Evolutionary conservation across 1,140 invertebrate species (phyloP).

Genomic region (Bombus turneri): DNA sequence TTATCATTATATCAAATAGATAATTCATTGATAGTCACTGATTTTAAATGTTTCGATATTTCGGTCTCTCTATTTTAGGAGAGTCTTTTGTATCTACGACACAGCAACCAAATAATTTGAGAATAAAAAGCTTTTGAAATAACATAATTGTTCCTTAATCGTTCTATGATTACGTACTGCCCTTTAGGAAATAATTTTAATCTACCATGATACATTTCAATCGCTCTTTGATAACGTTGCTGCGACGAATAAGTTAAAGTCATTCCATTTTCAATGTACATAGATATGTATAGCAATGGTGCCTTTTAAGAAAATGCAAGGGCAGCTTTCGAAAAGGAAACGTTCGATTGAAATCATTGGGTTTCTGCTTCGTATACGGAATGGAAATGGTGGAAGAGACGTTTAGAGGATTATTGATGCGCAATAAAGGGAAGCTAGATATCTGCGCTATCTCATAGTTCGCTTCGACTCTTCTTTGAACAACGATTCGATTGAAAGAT

Average conservation of each 20-base stretch:
- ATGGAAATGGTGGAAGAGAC: conserved; percentile 34
- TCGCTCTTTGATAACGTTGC: no score
- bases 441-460: conserved; percentile 25
- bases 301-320: no score
- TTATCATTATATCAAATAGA: background rate
- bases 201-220: no score
- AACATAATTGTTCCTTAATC: background rate
- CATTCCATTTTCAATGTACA: no score
- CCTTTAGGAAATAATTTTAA: background rate
- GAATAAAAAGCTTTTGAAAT: background rate
- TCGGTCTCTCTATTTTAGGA: background rate
- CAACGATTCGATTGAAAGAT: background rate
- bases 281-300: no score
- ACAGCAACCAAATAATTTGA: no score
- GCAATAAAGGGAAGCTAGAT: conserved; percentile 32
- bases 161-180: no score
- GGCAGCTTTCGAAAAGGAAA: background rate
- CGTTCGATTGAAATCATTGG: conserved; percentile 23
- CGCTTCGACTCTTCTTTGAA: no score
- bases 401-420: conserved; percentile 19
- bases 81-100: background rate
- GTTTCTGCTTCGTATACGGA: conserved; percentile 19
- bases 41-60: background rate
- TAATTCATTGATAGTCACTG: background rate
- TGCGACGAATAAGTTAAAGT: no score